Conservation (phyloP, 2,888 invertebrate genomes). For the Cosmorhoe ocellata region DNA sequence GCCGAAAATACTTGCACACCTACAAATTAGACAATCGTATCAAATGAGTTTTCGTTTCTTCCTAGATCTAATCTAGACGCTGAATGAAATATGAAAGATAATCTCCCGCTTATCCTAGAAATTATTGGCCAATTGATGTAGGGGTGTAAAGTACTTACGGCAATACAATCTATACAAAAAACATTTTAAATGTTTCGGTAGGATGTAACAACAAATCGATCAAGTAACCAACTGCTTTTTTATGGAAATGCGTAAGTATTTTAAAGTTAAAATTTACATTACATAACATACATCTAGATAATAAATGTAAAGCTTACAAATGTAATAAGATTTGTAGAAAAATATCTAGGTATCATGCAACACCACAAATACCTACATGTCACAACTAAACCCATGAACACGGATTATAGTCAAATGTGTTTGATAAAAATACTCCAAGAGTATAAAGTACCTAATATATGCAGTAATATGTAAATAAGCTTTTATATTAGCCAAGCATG, state of each 20-base stretch:
- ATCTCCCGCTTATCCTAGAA: no score
- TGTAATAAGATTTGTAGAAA: conserved; percentile 22
- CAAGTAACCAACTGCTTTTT: background rate
- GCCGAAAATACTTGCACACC: no score
- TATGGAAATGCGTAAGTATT: conserved; percentile 2
- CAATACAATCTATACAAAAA: background rate
- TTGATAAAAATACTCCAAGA: no score
- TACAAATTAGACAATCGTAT: no score
- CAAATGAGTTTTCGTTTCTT: no score
- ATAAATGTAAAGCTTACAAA: conserved; percentile 12
- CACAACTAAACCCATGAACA: no score
- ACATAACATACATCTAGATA: background rate
- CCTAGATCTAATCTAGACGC: no score
- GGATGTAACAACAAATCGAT: background rate
- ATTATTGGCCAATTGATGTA: background rate
- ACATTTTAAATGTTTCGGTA: conserved; percentile 3
- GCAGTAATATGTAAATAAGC: no score
- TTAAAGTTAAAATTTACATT: conserved; percentile 1
- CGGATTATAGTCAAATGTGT: no score
- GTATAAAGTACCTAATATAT: no score
- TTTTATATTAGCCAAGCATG: conserved; percentile 1
- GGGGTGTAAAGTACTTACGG: no score
- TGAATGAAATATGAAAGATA: no score
- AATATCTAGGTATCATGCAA: conserved; percentile 19
- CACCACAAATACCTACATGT: background rate